phyloP scores from a whole-genome alignment of 1,140 invertebrate genomes.

The Brachystomella parvula region DNA sequence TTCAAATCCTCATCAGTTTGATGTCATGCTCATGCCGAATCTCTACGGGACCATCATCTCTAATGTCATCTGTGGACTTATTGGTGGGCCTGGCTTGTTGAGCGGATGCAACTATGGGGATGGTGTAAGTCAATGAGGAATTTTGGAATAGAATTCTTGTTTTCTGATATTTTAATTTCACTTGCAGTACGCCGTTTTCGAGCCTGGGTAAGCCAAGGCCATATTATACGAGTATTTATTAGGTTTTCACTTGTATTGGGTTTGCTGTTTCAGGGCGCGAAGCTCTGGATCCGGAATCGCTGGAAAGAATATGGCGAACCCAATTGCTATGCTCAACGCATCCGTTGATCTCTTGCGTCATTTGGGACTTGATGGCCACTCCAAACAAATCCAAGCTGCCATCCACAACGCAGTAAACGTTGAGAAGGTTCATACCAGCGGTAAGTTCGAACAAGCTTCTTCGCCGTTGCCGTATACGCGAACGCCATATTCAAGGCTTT shows the following conservation, averaged over 20 bases:
- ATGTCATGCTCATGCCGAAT: slow-evolving; percentile 68
- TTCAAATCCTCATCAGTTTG: slow-evolving; percentile 92
- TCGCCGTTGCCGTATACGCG: too few species aligned
- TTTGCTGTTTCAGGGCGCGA: slow-evolving; percentile 56
- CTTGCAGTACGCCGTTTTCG: slow-evolving; percentile 74
- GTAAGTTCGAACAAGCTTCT: too few species aligned
- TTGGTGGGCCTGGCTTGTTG: slow-evolving; percentile 91
- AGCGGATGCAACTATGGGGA: slow-evolving; percentile 94
- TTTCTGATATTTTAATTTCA: slow-evolving; percentile 28
- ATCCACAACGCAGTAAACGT: slow-evolving; percentile 70
- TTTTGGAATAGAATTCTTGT: neutral
- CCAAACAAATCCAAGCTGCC: slow-evolving; percentile 63
- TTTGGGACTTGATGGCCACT: slow-evolving; percentile 72
- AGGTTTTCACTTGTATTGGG: neutral
- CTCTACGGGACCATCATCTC: slow-evolving; percentile 37
- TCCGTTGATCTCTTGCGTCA: slow-evolving; percentile 87
- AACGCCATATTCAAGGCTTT: too few species aligned
- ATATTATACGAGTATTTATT: neutral
- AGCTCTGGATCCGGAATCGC: slow-evolving; percentile 86
- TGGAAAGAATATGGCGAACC: slow-evolving; percentile 94
- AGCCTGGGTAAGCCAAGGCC: slow-evolving; percentile 56
- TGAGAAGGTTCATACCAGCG: slow-evolving; percentile 66
- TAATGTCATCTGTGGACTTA: slow-evolving; percentile 81
- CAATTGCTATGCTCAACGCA: slow-evolving; percentile 88
- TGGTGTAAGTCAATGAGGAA: slow-evolving; percentile 51